These are phyloP conservation scores for Epizoanthus fatuus DNA, from an alignment of 92 coral and sea anemone genomes.

Conservation along the genomic window DNA sequence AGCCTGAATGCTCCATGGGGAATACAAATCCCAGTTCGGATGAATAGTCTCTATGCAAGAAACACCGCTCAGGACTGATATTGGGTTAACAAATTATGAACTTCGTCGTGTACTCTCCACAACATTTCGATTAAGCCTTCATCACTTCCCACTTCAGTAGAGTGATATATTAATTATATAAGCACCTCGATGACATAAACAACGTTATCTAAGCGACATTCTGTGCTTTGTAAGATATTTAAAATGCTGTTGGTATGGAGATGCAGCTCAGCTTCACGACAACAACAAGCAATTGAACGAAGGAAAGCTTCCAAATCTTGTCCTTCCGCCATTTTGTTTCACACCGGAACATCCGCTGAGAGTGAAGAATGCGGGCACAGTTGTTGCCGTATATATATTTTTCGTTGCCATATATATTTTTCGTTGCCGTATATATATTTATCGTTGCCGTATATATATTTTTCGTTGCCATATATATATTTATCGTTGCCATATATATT, in stretches of 20 bases:
- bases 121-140: background rate
- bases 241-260: constrained; percentile 6
- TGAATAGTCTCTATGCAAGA: constrained; percentile 20
- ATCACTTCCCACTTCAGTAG: background rate
- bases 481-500: too few relatives aligned
- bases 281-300: constrained; percentile 7
- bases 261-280: constrained; percentile 37
- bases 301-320: constrained; percentile 38
- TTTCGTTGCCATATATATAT: too few relatives aligned
- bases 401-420: too few relatives aligned
- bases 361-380: too few relatives aligned
- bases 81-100: constrained; percentile 6
- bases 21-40: background rate
- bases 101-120: background rate
- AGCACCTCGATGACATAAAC: constrained; percentile 6
- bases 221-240: constrained; percentile 24
- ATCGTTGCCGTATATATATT: too few relatives aligned
- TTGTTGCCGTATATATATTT: too few relatives aligned
- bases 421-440: too few relatives aligned
- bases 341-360: too few relatives aligned
- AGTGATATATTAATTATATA: background rate
- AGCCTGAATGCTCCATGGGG: constrained; percentile 11
- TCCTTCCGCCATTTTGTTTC: background rate
- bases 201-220: background rate
- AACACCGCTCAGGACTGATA: constrained; percentile 35